Percentiles rank a stretch among this genome's conserved stretches.
These are phyloP conservation scores for Oikopleura albicans DNA, from an alignment of 23 tunicate genomes.

Conservation along the genomic window DNA sequence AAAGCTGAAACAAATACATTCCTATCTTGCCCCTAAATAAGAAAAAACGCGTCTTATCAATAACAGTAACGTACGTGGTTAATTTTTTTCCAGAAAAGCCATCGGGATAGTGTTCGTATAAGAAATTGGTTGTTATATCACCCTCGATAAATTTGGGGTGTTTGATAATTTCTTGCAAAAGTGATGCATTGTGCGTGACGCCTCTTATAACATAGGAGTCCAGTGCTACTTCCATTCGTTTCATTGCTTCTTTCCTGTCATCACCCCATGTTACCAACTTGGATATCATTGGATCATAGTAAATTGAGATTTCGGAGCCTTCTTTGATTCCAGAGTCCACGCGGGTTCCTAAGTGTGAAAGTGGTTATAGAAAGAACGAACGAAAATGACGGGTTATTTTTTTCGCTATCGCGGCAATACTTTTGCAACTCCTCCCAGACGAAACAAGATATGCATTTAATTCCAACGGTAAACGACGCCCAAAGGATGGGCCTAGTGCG, in stretches of 20 bases:
- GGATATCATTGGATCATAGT: slow-evolving; percentile 89
- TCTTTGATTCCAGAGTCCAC: slow-evolving; percentile 59
- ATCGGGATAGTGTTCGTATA: slow-evolving; percentile 63
- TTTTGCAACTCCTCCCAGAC: no score
- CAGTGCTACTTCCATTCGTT: slow-evolving; percentile 44
- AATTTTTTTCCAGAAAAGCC: slow-evolving; percentile 46
- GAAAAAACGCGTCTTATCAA: no score
- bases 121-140: slow-evolving; percentile 70
- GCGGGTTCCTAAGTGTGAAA: no score
- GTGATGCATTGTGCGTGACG: slow-evolving; percentile 74
- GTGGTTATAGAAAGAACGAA: no score
- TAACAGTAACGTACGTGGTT: no score
- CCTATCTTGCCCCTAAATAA: no score
- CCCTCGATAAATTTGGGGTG: slow-evolving; percentile 58
- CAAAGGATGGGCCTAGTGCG: no score
- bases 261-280: slow-evolving; percentile 67
- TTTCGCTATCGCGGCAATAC: no score
- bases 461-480: no score
- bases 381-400: no score
- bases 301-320: slow-evolving; percentile 77
- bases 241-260: slow-evolving; percentile 48
- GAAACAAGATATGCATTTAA: no score
- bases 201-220: slow-evolving; percentile 84
- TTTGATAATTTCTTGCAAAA: slow-evolving; percentile 59
- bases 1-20: no score